Conservation (phyloP, 2,888 invertebrate genomes). For the Apamea anceps region DNA sequence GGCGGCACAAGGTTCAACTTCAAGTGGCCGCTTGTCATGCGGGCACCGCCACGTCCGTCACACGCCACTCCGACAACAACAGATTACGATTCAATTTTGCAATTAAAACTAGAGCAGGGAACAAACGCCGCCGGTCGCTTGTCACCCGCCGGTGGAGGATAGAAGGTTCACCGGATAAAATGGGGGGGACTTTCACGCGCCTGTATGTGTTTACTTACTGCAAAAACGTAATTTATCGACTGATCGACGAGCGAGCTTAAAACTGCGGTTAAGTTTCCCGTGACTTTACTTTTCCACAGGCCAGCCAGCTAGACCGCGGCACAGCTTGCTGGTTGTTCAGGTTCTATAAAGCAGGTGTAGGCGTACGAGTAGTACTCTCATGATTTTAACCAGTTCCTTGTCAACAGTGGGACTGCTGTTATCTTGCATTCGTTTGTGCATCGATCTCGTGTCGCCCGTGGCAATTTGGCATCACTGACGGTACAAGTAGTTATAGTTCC, state of each 20-base stretch:
- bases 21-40: slow-evolving; percentile 2
- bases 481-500: neutral
- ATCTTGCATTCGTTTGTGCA: neutral
- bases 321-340: neutral
- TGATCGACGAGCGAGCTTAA: neutral
- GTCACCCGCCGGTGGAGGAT: neutral
- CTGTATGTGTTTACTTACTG: neutral
- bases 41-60: slow-evolving; percentile 53
- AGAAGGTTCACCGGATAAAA: slow-evolving; percentile 13
- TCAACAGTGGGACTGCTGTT: neutral
- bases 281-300: neutral
- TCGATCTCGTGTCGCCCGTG: neutral
- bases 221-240: too few species aligned
- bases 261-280: neutral
- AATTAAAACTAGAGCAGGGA: slow-evolving; percentile 65
- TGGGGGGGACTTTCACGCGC: too few species aligned
- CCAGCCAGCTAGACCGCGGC: neutral
- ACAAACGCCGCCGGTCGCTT: neutral
- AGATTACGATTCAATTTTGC: slow-evolving; percentile 70
- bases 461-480: slow-evolving; percentile 18
- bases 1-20: slow-evolving; percentile 19
- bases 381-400: neutral
- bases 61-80: slow-evolving; percentile 62
- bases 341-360: neutral
- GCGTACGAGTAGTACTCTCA: too few species aligned